These are phyloP conservation scores for Listronotus bonariensis DNA, from an alignment of 1,140 invertebrate genomes.

Conservation along the genomic window DNA sequence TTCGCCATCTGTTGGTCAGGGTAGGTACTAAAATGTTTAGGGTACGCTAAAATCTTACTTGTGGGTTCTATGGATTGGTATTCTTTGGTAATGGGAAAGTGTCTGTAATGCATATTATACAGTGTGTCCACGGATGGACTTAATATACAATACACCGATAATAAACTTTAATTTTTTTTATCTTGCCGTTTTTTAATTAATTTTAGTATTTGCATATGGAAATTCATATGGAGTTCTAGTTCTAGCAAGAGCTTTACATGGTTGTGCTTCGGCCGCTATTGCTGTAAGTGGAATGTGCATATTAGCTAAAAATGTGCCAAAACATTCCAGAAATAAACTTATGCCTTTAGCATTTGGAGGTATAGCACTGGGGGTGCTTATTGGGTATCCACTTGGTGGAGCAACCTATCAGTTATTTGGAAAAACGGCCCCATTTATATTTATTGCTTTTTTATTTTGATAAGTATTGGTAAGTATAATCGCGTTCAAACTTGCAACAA, in stretches of 20 bases:
- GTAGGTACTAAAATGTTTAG: too few relatives aligned
- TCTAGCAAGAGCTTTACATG: constrained; percentile 82
- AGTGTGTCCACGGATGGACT: too few relatives aligned
- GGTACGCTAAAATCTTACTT: too few relatives aligned
- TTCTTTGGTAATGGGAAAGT: too few relatives aligned
- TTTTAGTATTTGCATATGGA: constrained; percentile 81
- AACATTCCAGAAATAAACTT: constrained; percentile 66
- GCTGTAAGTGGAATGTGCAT: constrained; percentile 74
- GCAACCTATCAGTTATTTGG: constrained; percentile 75
- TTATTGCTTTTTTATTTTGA: constrained; percentile 67
- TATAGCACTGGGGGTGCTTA: constrained; percentile 75
- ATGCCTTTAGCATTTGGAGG: constrained; percentile 82
- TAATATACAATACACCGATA: too few relatives aligned
- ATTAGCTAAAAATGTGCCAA: constrained; percentile 63
- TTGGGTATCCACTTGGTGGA: constrained; percentile 80
- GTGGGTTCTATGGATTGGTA: too few relatives aligned
- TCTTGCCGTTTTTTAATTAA: constrained; percentile 25
- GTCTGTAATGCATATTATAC: too few relatives aligned
- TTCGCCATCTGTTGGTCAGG: too few relatives aligned
- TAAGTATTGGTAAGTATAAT: constrained; percentile 56
- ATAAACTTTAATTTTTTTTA: too few relatives aligned
- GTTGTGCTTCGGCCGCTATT: constrained; percentile 82
- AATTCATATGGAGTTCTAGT: constrained; percentile 75
- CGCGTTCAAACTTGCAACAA: too few relatives aligned
- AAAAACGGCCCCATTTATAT: constrained; percentile 73